Percentiles rank a stretch among this genome's conserved stretches.
Conservation (phyloP, 2,113 vertebrate genomes). For the Motacilla tschutschensis region DNA sequence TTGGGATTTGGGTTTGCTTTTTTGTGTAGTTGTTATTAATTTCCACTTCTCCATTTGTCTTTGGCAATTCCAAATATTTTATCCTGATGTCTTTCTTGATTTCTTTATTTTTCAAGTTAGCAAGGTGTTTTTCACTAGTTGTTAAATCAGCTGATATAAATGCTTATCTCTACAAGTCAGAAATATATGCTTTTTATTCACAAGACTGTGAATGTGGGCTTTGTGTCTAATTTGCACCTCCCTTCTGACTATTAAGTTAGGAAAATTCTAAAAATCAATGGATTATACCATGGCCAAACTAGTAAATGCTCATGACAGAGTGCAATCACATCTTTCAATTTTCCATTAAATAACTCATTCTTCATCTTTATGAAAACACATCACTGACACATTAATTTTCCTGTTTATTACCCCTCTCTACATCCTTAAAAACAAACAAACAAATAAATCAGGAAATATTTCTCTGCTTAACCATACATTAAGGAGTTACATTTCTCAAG, state of each 20-base stretch:
- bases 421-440: neutral
- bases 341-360: neutral
- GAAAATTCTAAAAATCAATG: neutral
- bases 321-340: neutral
- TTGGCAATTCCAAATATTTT: neutral
- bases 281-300: neutral
- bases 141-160: conserved; percentile 7
- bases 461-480: neutral
- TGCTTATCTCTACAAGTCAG: neutral
- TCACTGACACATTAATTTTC: neutral
- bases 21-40: neutral
- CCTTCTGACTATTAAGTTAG: neutral
- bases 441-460: neutral
- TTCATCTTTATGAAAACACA: neutral
- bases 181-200: neutral
- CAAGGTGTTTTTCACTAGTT: neutral
- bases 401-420: neutral
- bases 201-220: neutral
- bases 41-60: neutral
- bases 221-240: neutral
- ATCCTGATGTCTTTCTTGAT: neutral
- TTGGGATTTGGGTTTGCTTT: neutral
- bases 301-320: neutral
- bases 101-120: neutral
- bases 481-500: neutral